These are phyloP conservation scores for Synergus laeviventris DNA, from an alignment of 2,888 invertebrate genomes.

Conservation along the genomic window DNA sequence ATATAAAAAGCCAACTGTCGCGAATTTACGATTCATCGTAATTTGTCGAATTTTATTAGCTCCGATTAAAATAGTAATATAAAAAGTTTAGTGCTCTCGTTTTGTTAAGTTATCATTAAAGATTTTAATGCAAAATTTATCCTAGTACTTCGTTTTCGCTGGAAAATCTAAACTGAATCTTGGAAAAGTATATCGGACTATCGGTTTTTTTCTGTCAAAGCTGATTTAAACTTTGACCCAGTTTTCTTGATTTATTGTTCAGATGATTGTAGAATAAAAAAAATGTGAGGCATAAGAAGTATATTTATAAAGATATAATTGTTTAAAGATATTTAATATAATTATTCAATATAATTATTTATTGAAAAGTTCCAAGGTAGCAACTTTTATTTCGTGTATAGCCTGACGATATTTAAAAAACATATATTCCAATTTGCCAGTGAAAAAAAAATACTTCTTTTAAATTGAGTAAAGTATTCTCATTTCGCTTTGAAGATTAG, in stretches of 20 bases:
- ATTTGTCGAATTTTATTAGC: constrained; percentile 4
- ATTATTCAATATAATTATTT: neutral
- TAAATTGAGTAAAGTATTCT: neutral
- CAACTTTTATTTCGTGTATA: neutral
- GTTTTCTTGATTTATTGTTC: too few species aligned
- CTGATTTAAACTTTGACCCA: too few species aligned
- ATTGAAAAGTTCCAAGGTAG: neutral
- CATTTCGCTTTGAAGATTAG: neutral
- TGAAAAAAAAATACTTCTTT: constrained; percentile 38
- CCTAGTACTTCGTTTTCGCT: neutral
- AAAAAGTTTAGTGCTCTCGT: neutral
- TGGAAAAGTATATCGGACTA: too few species aligned
- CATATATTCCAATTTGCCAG: constrained; percentile 12
- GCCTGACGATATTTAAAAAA: constrained; percentile 10
- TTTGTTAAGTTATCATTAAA: neutral
- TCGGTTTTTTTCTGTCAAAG: too few species aligned
- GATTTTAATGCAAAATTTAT: neutral
- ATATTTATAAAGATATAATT: neutral
- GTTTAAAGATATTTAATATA: neutral
- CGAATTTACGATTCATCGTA: constrained; percentile 4
- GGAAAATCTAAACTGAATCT: neutral
- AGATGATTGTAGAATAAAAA: too few species aligned
- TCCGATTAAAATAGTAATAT: constrained; percentile 32
- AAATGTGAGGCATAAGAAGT: neutral
- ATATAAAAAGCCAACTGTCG: constrained; percentile 4